phyloP scores from a whole-genome alignment of 2,113 vertebrate genomes.

The Saccopteryx bilineata region DNA sequence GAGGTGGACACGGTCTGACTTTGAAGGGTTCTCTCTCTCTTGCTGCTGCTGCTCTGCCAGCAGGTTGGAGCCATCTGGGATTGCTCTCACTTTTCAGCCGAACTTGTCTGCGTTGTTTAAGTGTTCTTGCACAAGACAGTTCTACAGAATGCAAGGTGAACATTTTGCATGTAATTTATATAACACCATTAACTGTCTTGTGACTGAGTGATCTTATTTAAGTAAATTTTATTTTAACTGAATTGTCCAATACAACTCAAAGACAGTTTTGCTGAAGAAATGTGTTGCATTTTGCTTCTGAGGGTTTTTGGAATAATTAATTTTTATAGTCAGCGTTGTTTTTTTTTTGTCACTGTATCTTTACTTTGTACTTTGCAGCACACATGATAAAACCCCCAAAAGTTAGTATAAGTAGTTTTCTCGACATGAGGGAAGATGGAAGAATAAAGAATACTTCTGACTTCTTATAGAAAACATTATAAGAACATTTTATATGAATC shows the following conservation, averaged over 20 bases:
- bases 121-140: neutral
- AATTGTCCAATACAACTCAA: neutral
- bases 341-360: neutral
- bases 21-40: neutral
- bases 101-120: neutral
- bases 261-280: neutral
- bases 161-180: conserved; percentile 20
- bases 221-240: conserved; percentile 38
- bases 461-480: conserved; percentile 77
- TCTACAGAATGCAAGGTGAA: neutral
- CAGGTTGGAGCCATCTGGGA: neutral
- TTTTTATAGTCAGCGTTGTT: neutral
- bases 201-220: neutral
- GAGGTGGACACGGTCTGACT: neutral
- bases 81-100: neutral
- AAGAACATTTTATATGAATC: neutral
- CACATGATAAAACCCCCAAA: neutral
- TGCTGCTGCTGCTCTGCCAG: neutral
- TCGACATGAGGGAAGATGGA: conserved; percentile 64
- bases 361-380: conserved; percentile 45
- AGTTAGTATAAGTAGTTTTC: conserved; percentile 67
- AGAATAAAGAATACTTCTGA: conserved; percentile 74
- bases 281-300: conserved; percentile 1
- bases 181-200: neutral
- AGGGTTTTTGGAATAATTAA: neutral